phyloP scores from a whole-genome alignment of 2,888 invertebrate genomes.

The Prionchulus punctatus region DNA sequence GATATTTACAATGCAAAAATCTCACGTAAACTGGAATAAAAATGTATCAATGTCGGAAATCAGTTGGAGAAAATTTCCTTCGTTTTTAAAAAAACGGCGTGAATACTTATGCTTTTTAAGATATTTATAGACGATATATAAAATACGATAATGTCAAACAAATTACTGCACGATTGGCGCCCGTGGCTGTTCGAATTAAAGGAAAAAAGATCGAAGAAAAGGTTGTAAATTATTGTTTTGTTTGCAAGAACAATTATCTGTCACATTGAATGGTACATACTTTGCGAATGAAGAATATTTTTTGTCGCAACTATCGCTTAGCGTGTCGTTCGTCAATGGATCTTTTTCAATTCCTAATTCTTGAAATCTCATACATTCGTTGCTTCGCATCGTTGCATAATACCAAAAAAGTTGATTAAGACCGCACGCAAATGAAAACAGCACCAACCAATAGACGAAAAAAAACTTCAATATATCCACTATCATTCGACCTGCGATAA shows the following conservation, averaged over 20 bases:
- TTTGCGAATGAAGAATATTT: slow-evolving; percentile 34
- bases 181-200: too few relatives aligned
- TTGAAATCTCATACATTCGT: slow-evolving; percentile 14
- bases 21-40: too few relatives aligned
- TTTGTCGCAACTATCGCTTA: slow-evolving; percentile 30
- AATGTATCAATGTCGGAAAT: too few relatives aligned
- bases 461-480: slow-evolving; percentile 77
- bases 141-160: too few relatives aligned
- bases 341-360: background rate
- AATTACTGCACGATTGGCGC: too few relatives aligned
- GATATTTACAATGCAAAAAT: too few relatives aligned
- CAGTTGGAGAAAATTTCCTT: too few relatives aligned
- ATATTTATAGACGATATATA: too few relatives aligned
- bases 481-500: slow-evolving; percentile 40
- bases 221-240: too few relatives aligned
- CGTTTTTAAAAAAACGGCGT: too few relatives aligned
- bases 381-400: slow-evolving; percentile 53
- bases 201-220: background rate
- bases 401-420: slow-evolving; percentile 80
- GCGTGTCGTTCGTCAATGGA: slow-evolving; percentile 10
- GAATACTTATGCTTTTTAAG: too few relatives aligned
- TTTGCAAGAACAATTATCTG: slow-evolving; percentile 4
- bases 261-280: slow-evolving; percentile 20
- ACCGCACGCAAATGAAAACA: slow-evolving; percentile 84
- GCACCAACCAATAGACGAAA: slow-evolving; percentile 66